These are phyloP conservation scores for Saturnia pavonia DNA, from an alignment of 2,888 invertebrate genomes.

Conservation along the genomic window DNA sequence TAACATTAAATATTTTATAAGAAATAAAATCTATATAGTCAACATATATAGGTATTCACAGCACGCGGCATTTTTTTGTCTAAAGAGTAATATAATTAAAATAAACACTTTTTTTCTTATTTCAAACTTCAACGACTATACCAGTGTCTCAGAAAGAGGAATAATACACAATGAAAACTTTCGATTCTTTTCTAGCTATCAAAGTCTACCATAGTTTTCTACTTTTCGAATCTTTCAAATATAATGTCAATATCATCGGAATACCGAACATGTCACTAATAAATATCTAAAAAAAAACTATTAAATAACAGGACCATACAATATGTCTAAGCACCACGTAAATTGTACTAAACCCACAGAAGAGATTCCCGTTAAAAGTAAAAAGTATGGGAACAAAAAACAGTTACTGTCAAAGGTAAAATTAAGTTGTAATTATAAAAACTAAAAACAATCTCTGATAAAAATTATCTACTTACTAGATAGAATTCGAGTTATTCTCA, in stretches of 20 bases:
- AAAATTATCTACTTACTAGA: background rate
- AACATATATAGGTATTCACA: background rate
- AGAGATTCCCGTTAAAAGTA: constrained; percentile 10
- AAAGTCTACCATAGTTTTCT: background rate
- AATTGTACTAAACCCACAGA: constrained; percentile 18
- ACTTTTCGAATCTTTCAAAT: background rate
- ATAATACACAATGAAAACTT: background rate
- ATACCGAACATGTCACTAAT: background rate
- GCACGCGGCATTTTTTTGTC: background rate
- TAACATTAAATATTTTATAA: too few relatives aligned
- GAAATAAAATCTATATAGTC: background rate
- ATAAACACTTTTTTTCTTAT: background rate
- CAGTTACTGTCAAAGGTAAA: constrained; percentile 20
- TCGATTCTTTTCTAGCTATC: background rate
- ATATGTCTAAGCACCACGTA: constrained; percentile 25
- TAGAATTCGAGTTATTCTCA: background rate
- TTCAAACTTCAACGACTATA: background rate
- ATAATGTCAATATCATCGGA: background rate
- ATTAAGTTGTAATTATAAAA: constrained; percentile 9
- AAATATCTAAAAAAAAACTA: background rate
- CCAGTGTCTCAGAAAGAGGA: background rate
- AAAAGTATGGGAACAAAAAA: constrained; percentile 8
- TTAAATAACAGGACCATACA: background rate
- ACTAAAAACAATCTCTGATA: background rate
- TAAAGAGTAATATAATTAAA: background rate